Base-by-base conservation (phyloP, 2,113 vertebrate genomes). In the Pundamilia nyererei region DNA sequence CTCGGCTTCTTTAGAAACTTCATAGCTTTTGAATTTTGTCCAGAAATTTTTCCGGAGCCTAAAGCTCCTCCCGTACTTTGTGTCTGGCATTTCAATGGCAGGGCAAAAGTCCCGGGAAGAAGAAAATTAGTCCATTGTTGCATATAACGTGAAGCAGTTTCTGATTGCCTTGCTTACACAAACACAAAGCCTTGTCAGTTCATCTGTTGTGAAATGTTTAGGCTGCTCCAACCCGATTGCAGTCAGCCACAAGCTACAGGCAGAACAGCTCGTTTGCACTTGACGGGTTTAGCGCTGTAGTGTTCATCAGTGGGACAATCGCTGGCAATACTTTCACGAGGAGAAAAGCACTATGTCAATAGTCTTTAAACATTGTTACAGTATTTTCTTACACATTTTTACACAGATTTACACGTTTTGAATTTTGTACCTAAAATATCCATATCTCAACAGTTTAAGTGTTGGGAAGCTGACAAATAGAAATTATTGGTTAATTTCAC, bases 261-360 rank as follows among this genome's bases (percentile, higher is more conserved):
- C 68, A 42, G 21, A 70, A 24, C 12, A 17, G 24, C 68, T 72
- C 8, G 24, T 47, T 75, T 29, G 68, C 40, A 75, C 5, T 75
- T 47, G 38, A 6, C 2, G 2, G 70, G 26, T 75, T 75, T 47
- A 47, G 49, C 1, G 3, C 42, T 49, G 24, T 0, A 0, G 15
- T 19, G 70, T 49, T 49, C 24, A 75, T 75, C 42, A 49, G 42
- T 49, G 9, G 70, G 6, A 31, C 40, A 49, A 75, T 29, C 42
- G 2, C 8, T 45, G 68, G 68, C 4, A 4, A 40, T 72, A 47
- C 40, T 47, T 47, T 47, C 1, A 29, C 0, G 9, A 17, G 40
- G 14, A 7, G 3, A 72, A 72, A 45, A 17, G 3, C 9, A 26
- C 13, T 11, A 17, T 45, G 40, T 75, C 14, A 75, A 6, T 0